Base-by-base conservation (phyloP, 2,797 vertebrate species). In the Neostethus bicornis region DNA sequence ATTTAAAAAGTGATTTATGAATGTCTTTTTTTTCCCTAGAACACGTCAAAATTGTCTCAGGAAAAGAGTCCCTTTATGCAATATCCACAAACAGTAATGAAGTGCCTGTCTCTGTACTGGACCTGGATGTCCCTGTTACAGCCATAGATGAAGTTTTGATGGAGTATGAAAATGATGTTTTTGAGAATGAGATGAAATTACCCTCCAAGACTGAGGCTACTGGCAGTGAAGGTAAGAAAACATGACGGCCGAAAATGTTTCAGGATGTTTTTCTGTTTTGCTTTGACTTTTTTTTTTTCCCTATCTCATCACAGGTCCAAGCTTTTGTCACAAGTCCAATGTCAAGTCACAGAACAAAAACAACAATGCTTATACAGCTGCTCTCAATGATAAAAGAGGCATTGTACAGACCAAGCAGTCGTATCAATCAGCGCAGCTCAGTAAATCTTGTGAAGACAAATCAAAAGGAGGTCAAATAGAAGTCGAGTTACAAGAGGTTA, bases 61-160 rank as follows among this genome's bases (percentile, higher is more conserved):
- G 57, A 16, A 86, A 67, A 51, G 58, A 80, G 59, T 79, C 74
- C 13, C 25, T 74, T 6, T 75, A 85, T 0, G 64, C 57, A 57
- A 73, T 80, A 25, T 37, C 58, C 13, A 74, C 70, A 9, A 80
- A 86, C 21, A 34, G 47, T 16, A 47, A 73, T 47, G 7, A 50
- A 2, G 71, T 89, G 13, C 75, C 84, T 0, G 54, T 86, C 31
- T 83, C 89, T 38, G 69, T 92, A 12, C 73, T 89, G 52, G 83
- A 89, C 16, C 21, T 87, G 83, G 76, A 91, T 28, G 91, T 99
- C 80, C 97, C 97, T 34, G 94, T 98, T 57, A 98, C 97, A 4
- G 85, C 93, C 44, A 96, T 96, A 76, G 94, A 96, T 79, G 94
- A 95, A 67, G 86, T 92, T 62, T 81, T 90, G 51, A 92, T 93